phyloP scores from a whole-genome alignment of 2,888 invertebrate species.

The Meiosimyza decipiens region DNA sequence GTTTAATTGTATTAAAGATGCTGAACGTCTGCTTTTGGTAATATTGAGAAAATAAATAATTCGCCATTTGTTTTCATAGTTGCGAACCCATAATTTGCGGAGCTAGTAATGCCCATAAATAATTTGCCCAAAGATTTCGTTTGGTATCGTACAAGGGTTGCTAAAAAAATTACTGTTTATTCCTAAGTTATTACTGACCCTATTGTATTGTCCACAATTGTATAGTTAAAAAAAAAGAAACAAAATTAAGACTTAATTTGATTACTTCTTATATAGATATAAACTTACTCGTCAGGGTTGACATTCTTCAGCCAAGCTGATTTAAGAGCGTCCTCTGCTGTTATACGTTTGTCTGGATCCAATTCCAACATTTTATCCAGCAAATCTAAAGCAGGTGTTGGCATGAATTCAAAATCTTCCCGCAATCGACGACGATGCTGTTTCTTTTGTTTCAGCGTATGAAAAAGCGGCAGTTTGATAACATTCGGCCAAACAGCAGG shows the following conservation, averaged over 20 bases:
- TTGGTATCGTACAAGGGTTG: neutral
- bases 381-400: slow-evolving; percentile 85
- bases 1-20: no score
- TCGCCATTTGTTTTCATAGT: no score
- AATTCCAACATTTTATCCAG: slow-evolving; percentile 96
- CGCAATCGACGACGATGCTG: slow-evolving; percentile 87
- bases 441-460: slow-evolving; percentile 90
- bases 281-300: slow-evolving; percentile 86
- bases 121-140: no score
- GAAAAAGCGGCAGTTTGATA: slow-evolving; percentile 91
- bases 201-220: no score
- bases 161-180: no score
- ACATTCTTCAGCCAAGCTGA: slow-evolving; percentile 93
- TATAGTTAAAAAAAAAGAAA: neutral
- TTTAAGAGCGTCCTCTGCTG: slow-evolving; percentile 92
- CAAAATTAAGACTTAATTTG: neutral
- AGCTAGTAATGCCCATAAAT: no score
- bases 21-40: no score
- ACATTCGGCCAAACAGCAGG: slow-evolving; percentile 98
- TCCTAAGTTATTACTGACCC: no score
- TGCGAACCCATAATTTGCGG: no score
- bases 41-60: no score
- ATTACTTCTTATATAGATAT: neutral
- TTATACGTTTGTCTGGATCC: slow-evolving; percentile 93
- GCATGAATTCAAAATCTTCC: slow-evolving; percentile 95